These are phyloP conservation scores for Casuarius casuarius DNA, from an alignment of 2,113 vertebrate genomes.

Conservation along the genomic window DNA sequence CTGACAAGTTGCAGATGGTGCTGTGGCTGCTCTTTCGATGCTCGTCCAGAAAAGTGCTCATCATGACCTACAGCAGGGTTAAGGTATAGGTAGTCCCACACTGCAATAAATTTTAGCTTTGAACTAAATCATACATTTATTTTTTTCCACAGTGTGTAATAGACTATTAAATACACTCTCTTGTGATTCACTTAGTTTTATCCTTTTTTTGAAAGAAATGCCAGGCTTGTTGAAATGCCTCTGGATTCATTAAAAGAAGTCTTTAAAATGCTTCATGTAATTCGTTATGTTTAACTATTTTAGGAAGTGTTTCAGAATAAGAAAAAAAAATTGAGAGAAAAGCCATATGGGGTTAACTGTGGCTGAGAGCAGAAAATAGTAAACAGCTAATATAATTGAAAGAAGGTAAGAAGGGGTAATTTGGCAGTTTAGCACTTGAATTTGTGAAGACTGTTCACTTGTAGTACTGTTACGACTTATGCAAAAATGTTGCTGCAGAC, in stretches of 20 bases:
- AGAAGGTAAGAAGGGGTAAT: not conserved
- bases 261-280: not conserved
- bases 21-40: not conserved
- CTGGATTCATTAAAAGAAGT: not conserved
- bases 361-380: not conserved
- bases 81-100: not conserved
- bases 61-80: not conserved
- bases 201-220: not conserved
- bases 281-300: not conserved
- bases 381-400: not conserved
- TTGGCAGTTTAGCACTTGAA: not conserved
- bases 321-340: not conserved
- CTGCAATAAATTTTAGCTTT: not conserved
- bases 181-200: not conserved
- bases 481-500: not conserved
- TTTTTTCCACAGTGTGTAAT: not conserved
- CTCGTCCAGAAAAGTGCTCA: constrained; percentile 5
- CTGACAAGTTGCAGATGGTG: not conserved
- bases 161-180: not conserved
- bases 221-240: not conserved
- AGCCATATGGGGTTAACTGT: not conserved
- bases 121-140: not conserved
- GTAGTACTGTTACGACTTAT: not conserved
- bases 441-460: not conserved
- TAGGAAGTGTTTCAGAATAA: not conserved